Conservation (phyloP, 2,888 invertebrate species). For the Atethmia centrago region DNA sequence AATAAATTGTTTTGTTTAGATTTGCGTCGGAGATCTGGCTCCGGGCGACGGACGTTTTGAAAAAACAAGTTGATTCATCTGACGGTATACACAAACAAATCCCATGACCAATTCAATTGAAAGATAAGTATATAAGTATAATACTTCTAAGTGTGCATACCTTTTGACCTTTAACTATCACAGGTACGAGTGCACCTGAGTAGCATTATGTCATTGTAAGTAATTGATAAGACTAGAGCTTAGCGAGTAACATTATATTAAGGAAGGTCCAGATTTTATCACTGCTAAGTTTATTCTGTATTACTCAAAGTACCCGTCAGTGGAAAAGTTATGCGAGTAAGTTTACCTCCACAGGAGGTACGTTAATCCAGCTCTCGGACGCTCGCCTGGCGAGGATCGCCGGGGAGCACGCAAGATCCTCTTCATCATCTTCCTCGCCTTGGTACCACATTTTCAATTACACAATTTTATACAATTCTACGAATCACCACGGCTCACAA, state of each 20-base stretch:
- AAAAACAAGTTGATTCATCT: slow-evolving; percentile 46
- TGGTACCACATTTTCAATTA: slow-evolving; percentile 93
- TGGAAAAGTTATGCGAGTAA: slow-evolving; percentile 45
- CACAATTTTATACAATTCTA: slow-evolving; percentile 56
- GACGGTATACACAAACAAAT: slow-evolving; percentile 24
- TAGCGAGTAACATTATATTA: slow-evolving; percentile 6
- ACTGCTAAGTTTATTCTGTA: not conserved
- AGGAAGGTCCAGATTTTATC: not conserved
- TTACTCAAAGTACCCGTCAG: slow-evolving; percentile 3
- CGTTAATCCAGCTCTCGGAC: slow-evolving; percentile 97
- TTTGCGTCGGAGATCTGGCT: slow-evolving; percentile 39
- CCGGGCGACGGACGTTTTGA: slow-evolving; percentile 13
- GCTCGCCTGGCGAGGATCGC: slow-evolving; percentile 96
- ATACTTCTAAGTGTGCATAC: slow-evolving; percentile 2
- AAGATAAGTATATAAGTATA: slow-evolving; percentile 6
- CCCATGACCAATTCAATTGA: slow-evolving; percentile 1
- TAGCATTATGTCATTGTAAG: slow-evolving; percentile 35
- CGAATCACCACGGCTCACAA: slow-evolving; percentile 58
- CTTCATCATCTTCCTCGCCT: slow-evolving; percentile 95
- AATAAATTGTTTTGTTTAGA: slow-evolving; percentile 43
- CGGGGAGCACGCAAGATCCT: slow-evolving; percentile 96
- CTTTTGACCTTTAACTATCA: slow-evolving; percentile 51
- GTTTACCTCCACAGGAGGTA: slow-evolving; percentile 96
- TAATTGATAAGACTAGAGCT: slow-evolving; percentile 6
- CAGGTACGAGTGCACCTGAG: slow-evolving; percentile 1